Conservation (phyloP, 2,113 vertebrate genomes). For the Cynoglossus semilaevis region DNA sequence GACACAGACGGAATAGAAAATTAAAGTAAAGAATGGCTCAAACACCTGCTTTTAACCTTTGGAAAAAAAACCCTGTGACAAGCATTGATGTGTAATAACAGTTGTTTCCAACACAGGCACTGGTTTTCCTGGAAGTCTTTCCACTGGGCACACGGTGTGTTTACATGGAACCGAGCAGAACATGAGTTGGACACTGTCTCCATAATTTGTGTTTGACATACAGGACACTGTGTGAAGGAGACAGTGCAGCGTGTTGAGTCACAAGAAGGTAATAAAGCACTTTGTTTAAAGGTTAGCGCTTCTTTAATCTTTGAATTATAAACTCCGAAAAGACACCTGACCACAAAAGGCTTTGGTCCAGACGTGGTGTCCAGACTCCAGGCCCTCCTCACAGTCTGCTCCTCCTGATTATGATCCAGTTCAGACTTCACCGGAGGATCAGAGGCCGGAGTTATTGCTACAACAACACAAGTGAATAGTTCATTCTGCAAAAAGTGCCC, state of each 20-base stretch:
- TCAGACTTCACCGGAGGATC: too few species aligned
- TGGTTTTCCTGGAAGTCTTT: conserved; percentile 8
- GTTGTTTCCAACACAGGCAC: conserved; percentile 5
- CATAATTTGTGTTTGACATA: conserved; percentile 7
- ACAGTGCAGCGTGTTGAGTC: neutral
- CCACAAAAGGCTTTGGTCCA: neutral
- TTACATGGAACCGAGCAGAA: conserved; percentile 4
- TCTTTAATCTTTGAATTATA: neutral
- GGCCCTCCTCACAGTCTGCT: too few species aligned
- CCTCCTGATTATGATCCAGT: too few species aligned
- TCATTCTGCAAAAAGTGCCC: too few species aligned
- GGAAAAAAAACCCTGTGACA: conserved; percentile 10
- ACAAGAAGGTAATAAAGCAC: conserved; percentile 7
- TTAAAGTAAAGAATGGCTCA: conserved; percentile 3
- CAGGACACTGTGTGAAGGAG: conserved; percentile 1
- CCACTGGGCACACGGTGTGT: neutral
- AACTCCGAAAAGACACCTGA: neutral
- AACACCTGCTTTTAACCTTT: conserved; percentile 6
- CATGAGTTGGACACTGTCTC: conserved; percentile 2
- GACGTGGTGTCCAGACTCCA: neutral
- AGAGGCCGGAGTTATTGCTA: too few species aligned
- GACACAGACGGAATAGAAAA: too few species aligned
- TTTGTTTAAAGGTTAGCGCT: conserved; percentile 15
- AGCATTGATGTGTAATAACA: conserved; percentile 6
- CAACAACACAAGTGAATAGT: too few species aligned